Percentiles rank a stretch among this genome's conserved stretches.
These are phyloP conservation scores for Lasioglossum leucozonium DNA, from an alignment of 2,888 invertebrate species.

Conservation along the genomic window DNA sequence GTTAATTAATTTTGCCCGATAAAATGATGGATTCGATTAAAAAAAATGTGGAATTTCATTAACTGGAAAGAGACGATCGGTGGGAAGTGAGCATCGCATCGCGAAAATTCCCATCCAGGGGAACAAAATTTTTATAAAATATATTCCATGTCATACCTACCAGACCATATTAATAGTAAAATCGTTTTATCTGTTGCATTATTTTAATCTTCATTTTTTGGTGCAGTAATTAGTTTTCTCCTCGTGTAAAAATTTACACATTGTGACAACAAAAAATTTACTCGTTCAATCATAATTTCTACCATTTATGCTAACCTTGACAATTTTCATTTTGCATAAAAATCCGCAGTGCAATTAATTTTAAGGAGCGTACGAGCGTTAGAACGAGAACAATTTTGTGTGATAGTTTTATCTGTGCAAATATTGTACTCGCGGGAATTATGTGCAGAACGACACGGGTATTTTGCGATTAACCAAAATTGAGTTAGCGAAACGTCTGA, in stretches of 20 bases:
- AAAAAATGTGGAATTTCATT: slow-evolving; percentile 7
- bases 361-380: too few species aligned
- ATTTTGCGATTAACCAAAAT: neutral
- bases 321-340: too few species aligned
- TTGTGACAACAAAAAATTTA: too few species aligned
- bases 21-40: neutral
- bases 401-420: neutral
- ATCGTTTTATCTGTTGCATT: neutral
- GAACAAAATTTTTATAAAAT: neutral
- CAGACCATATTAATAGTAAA: neutral
- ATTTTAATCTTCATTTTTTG: neutral
- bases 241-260: neutral
- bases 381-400: neutral
- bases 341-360: too few species aligned
- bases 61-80: neutral
- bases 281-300: too few species aligned
- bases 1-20: slow-evolving; percentile 18
- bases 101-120: neutral
- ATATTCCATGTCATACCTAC: neutral
- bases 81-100: slow-evolving; percentile 42
- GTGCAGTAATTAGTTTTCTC: neutral
- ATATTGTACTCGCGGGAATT: neutral
- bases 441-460: neutral
- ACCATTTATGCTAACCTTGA: too few species aligned
- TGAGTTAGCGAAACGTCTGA: neutral